These are phyloP conservation scores for Hecatera dysodea DNA, from an alignment of 2,888 invertebrate species.

Conservation along the genomic window DNA sequence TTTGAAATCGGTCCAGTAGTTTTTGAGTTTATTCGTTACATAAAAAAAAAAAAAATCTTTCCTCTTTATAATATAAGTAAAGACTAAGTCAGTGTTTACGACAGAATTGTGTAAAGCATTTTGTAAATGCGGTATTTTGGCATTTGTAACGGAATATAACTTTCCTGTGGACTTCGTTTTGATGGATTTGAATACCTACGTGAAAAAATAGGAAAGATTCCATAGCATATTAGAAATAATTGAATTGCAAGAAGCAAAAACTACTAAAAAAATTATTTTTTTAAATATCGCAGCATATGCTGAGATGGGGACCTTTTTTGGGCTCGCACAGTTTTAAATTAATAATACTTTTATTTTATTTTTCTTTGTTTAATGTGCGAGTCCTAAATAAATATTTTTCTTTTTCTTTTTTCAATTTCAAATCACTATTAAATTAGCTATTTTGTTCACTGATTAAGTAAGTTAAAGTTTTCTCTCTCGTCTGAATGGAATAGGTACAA, in stretches of 20 bases:
- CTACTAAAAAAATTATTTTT: neutral
- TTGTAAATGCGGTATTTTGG: constrained; percentile 10
- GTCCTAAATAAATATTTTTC: too few relatives aligned
- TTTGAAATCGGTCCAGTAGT: too few relatives aligned
- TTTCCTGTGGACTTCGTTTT: neutral
- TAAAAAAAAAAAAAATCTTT: too few relatives aligned
- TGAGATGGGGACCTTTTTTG: too few relatives aligned
- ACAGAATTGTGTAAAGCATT: neutral
- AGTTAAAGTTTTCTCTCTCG: neutral
- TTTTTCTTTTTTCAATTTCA: too few relatives aligned
- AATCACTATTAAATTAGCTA: too few relatives aligned
- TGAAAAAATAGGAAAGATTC: neutral
- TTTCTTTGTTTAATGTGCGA: too few relatives aligned
- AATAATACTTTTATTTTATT: too few relatives aligned
- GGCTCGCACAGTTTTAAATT: too few relatives aligned
- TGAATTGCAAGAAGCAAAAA: neutral
- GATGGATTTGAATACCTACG: neutral
- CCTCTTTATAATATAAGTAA: too few relatives aligned
- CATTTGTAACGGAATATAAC: neutral
- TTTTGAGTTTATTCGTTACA: too few relatives aligned
- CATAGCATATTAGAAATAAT: neutral
- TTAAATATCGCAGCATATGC: too few relatives aligned
- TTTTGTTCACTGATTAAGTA: neutral
- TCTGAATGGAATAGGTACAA: neutral
- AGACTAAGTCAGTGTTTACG: constrained; percentile 37